phyloP scores from a whole-genome alignment of 2,888 invertebrate genomes.

The Thyatira batis region DNA sequence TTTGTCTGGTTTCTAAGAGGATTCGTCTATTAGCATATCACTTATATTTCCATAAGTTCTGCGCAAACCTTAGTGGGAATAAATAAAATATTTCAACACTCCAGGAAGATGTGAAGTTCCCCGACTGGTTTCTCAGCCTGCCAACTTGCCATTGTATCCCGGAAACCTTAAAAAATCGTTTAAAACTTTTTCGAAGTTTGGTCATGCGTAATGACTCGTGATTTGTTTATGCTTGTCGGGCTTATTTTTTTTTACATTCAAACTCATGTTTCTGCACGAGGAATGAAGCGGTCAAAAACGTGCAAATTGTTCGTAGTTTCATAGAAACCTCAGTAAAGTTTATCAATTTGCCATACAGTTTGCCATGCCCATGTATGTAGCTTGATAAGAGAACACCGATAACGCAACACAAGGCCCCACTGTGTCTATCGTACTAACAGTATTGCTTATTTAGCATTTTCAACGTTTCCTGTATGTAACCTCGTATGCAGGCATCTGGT shows the following conservation, averaged over 20 bases:
- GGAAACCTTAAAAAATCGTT: neutral
- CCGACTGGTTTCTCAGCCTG: neutral
- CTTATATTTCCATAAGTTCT: neutral
- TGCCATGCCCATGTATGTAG: neutral
- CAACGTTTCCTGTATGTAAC: slow-evolving; percentile 28
- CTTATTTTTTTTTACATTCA: neutral
- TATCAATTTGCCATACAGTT: neutral
- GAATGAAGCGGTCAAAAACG: neutral
- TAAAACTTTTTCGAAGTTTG: neutral
- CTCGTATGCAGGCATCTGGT: slow-evolving; percentile 27
- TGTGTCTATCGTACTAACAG: slow-evolving; percentile 19
- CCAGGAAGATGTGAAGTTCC: neutral
- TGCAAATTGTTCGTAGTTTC: neutral
- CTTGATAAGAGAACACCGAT: neutral
- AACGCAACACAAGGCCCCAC: slow-evolving; percentile 20
- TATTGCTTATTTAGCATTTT: slow-evolving; percentile 3
- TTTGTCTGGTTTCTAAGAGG: slow-evolving; percentile 23
- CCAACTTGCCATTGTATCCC: neutral
- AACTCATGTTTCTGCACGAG: neutral
- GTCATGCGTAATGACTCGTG: neutral
- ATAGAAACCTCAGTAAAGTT: neutral
- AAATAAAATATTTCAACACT: neutral
- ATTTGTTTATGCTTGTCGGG: neutral
- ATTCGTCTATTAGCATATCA: slow-evolving; percentile 22
- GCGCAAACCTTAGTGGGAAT: neutral